Evolutionary conservation across 1,140 invertebrate species (phyloP).

Genomic region (Ooceraea biroi): DNA sequence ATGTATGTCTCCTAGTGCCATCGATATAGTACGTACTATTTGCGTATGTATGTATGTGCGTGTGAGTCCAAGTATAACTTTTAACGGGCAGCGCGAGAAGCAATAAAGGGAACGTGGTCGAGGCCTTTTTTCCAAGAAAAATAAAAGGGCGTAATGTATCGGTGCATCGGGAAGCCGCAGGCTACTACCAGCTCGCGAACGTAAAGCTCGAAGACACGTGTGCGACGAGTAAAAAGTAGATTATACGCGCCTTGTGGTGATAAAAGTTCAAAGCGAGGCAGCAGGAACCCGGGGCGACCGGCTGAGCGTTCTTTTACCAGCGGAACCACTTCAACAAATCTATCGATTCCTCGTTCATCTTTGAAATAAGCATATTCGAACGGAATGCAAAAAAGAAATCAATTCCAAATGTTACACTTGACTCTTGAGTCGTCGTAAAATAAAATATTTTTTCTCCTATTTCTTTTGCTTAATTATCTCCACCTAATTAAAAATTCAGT

Average conservation of each 20-base stretch:
- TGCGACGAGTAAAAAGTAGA: constrained; percentile 70
- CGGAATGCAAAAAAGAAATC: neutral
- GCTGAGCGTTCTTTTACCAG: constrained; percentile 31
- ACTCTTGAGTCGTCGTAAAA: neutral
- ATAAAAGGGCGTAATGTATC: constrained; percentile 73
- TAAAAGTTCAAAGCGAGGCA: constrained; percentile 75
- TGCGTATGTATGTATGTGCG: neutral
- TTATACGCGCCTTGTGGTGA: constrained; percentile 65
- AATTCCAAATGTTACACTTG: neutral
- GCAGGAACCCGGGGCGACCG: constrained; percentile 45
- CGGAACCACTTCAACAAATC: constrained; percentile 31
- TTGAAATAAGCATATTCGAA: neutral
- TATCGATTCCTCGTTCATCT: constrained; percentile 5
- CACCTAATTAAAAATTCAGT: too few species aligned
- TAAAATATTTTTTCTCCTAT: neutral
- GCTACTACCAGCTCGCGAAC: constrained; percentile 61
- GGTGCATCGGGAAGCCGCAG: constrained; percentile 63
- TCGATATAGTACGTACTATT: constrained; percentile 8
- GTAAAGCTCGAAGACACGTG: constrained; percentile 68
- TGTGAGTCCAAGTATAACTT: constrained; percentile 59
- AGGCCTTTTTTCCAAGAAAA: constrained; percentile 51
- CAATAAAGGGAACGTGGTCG: constrained; percentile 53
- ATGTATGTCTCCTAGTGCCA: neutral
- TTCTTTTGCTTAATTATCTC: neutral
- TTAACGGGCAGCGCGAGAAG: constrained; percentile 68